A percentile compares a stretch with the other conserved stretches of the same genome.
Conservation (phyloP, 1,140 invertebrate species). For the Vollenhovia emeryi region DNA sequence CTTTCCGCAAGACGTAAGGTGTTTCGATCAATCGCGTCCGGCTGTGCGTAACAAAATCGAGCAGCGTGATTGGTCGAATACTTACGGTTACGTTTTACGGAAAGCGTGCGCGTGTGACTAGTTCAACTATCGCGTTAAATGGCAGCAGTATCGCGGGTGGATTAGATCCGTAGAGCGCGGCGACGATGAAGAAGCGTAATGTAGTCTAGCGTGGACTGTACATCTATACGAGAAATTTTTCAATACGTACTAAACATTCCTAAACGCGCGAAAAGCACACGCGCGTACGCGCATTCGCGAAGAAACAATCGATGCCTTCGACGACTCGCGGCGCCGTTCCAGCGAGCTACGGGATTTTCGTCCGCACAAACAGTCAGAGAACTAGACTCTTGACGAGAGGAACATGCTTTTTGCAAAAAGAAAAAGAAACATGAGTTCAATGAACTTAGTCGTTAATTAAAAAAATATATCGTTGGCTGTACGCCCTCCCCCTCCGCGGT, state of each 20-base stretch:
- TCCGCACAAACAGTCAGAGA: constrained; percentile 20
- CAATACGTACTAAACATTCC: constrained; percentile 67
- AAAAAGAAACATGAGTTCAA: constrained; percentile 20
- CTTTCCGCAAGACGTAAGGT: too few relatives aligned
- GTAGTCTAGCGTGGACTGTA: constrained; percentile 70
- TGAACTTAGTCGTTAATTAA: constrained; percentile 36
- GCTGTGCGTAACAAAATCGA: too few relatives aligned
- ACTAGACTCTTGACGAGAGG: constrained; percentile 14
- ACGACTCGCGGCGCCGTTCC: constrained; percentile 55
- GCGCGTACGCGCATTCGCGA: constrained; percentile 48
- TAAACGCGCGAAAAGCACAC: constrained; percentile 3
- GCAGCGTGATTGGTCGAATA: too few relatives aligned
- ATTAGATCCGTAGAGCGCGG: constrained; percentile 5
- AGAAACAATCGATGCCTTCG: constrained; percentile 68
- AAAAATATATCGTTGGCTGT: constrained; percentile 44
- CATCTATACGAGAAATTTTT: constrained; percentile 69
- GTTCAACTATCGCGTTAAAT: constrained; percentile 58
- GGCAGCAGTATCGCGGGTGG: constrained; percentile 1
- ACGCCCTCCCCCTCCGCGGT: background rate
- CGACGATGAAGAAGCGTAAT: constrained; percentile 53
- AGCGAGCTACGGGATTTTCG: constrained; percentile 44
- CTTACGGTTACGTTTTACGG: too few relatives aligned
- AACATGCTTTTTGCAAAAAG: constrained; percentile 32
- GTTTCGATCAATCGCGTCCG: too few relatives aligned
- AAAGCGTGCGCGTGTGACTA: too few relatives aligned